These are phyloP conservation scores for Andrena bicolor DNA, from an alignment of 2,888 invertebrate species.

Conservation along the genomic window DNA sequence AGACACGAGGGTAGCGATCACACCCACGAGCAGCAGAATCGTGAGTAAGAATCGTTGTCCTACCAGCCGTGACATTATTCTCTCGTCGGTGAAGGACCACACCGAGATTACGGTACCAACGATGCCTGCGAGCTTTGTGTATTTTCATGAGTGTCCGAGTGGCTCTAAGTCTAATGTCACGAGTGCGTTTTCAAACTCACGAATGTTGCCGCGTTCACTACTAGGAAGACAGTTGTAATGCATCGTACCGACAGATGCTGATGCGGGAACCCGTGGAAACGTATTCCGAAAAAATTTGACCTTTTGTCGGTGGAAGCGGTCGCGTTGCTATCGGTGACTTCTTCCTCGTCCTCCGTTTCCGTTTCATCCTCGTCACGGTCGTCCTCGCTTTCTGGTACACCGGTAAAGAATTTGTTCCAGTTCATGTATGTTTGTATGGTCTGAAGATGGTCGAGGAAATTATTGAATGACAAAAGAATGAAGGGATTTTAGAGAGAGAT, in stretches of 20 bases:
- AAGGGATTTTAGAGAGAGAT: no score
- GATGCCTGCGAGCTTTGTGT: slow-evolving; percentile 74
- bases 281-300: slow-evolving; percentile 62
- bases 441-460: slow-evolving; percentile 1
- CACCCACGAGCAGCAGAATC: slow-evolving; percentile 68
- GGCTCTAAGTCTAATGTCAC: not conserved
- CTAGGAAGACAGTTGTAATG: slow-evolving; percentile 70
- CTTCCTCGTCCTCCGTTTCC: slow-evolving; percentile 69
- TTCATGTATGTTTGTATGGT: slow-evolving; percentile 23
- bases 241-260: slow-evolving; percentile 68
- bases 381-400: not conserved
- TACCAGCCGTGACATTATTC: slow-evolving; percentile 74
- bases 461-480: slow-evolving; percentile 13
- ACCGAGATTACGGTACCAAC: slow-evolving; percentile 69
- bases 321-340: slow-evolving; percentile 58
- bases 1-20: slow-evolving; percentile 63
- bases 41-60: slow-evolving; percentile 73
- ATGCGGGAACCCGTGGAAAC: slow-evolving; percentile 66
- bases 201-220: slow-evolving; percentile 69
- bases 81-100: slow-evolving; percentile 73
- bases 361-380: slow-evolving; percentile 57
- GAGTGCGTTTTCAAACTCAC: slow-evolving; percentile 64
- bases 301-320: slow-evolving; percentile 68
- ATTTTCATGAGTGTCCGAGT: not conserved
- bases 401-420: slow-evolving; percentile 49